Conservation (phyloP, 2,113 vertebrate species). For the Tachysurus fulvidraco region DNA sequence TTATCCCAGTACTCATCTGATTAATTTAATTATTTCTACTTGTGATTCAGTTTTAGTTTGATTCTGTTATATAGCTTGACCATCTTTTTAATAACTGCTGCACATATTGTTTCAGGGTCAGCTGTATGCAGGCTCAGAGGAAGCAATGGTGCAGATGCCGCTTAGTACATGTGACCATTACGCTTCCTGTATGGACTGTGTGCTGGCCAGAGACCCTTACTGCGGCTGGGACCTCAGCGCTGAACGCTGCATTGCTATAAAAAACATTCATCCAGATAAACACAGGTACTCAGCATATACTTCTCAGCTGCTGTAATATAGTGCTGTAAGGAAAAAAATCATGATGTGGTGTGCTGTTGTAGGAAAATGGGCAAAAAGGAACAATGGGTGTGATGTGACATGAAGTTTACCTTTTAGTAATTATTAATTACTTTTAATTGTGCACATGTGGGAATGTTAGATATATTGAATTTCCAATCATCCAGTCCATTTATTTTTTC, state of each 20-base stretch:
- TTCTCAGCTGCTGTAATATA: not conserved
- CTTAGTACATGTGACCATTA: conserved; percentile 69
- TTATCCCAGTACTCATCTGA: not conserved
- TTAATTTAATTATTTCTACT: not conserved
- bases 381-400: not conserved
- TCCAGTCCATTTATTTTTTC: no score
- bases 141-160: conserved; percentile 71
- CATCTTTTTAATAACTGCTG: not conserved
- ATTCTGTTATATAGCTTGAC: not conserved
- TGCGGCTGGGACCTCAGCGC: conserved; percentile 70
- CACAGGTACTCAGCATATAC: not conserved
- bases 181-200: conserved; percentile 73
- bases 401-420: no score
- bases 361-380: no score
- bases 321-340: not conserved
- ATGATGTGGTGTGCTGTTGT: not conserved
- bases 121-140: conserved; percentile 72
- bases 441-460: no score
- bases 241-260: conserved; percentile 58
- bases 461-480: no score
- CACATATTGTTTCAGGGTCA: conserved; percentile 60
- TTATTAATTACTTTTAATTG: no score
- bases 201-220: conserved; percentile 78
- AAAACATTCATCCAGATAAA: conserved; percentile 5
- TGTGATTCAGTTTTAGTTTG: not conserved